Evolutionary conservation across 2,888 invertebrate species (phyloP), one percentile per base, ranked within the genome.

Genomic region (Caenorhabditis sulstoni): DNA sequence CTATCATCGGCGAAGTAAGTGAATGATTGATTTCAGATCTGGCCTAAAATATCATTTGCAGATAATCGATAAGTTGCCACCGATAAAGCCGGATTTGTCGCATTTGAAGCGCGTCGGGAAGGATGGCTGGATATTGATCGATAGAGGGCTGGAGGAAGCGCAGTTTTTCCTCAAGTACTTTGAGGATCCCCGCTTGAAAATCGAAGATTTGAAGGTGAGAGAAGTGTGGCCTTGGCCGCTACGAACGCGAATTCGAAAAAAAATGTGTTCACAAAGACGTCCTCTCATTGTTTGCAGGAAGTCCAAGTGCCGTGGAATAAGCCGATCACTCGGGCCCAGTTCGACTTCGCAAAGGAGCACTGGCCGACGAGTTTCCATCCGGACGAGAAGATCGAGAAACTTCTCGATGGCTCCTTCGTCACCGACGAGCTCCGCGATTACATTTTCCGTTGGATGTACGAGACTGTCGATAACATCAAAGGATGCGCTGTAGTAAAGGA

Each of bases 401-500:
- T 79, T 11, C 52, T 82, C 3, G 71, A 61, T 44, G 76, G 67
- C 0, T 47, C 66, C 7, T 79, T 74, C 45, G 41, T 81, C 1
- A 58, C 49, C 3, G 18, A 39, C 11, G 14, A 50, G 8, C 37
- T 71, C 12, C 44, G 18, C 14, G 52, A 61, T n/a, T 61, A 83
- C 23, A 22, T 79, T 4, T 20, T 4, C 11, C 39, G 45, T 57
- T 83, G 79, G 79, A 47, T 35, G 29, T 44, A 73, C 35, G 23
- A 55, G 22, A 77, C 74, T 29, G 11, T 41, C 11, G 41, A 14
- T 8, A 11, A 29, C 29, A 22, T 62, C 5, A 50, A 52, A 8
- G 79, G 77, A 44, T 79, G 81, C 53, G 44, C 77, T n/a, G 71
- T 71, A 20, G 75, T 83, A 11, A 79, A 81, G 62, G 79, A 29